These are phyloP conservation scores for Neolamprologus variostigma DNA, from an alignment of 2,113 vertebrate genomes.

Conservation along the genomic window DNA sequence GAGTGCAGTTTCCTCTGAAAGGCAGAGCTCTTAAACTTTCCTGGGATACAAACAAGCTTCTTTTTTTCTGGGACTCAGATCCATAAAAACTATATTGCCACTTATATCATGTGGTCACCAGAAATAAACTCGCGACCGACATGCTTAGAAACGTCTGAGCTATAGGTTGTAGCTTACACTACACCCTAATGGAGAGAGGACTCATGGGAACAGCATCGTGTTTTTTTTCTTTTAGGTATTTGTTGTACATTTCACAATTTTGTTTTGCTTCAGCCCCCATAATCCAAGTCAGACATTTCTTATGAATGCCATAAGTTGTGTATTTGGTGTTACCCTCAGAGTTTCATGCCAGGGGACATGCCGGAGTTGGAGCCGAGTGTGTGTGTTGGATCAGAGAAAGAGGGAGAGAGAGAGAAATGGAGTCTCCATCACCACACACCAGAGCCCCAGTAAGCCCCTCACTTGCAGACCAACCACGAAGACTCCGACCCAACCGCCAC, in stretches of 20 bases:
- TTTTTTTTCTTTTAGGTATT: background rate
- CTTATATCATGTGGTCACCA: constrained; percentile 15
- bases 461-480: constrained; percentile 57
- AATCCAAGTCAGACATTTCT: constrained; percentile 9
- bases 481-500: constrained; percentile 17
- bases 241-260: background rate
- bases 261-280: constrained; percentile 3
- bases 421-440: constrained; percentile 33
- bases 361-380: constrained; percentile 12
- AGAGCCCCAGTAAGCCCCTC: constrained; percentile 39
- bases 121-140: background rate
- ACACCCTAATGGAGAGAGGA: background rate
- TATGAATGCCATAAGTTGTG: constrained; percentile 36
- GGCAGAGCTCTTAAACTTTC: background rate
- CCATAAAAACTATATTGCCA: constrained; percentile 15
- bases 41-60: background rate
- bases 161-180: background rate
- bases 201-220: background rate
- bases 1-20: background rate
- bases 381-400: constrained; percentile 34
- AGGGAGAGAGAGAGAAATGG: background rate
- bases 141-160: background rate
- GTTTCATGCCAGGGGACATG: constrained; percentile 24
- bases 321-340: constrained; percentile 18
- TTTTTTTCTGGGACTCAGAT: background rate